Evolutionary conservation across 2,113 vertebrate genomes (phyloP).

Genomic region (Petrocephalus microphthalmus): DNA sequence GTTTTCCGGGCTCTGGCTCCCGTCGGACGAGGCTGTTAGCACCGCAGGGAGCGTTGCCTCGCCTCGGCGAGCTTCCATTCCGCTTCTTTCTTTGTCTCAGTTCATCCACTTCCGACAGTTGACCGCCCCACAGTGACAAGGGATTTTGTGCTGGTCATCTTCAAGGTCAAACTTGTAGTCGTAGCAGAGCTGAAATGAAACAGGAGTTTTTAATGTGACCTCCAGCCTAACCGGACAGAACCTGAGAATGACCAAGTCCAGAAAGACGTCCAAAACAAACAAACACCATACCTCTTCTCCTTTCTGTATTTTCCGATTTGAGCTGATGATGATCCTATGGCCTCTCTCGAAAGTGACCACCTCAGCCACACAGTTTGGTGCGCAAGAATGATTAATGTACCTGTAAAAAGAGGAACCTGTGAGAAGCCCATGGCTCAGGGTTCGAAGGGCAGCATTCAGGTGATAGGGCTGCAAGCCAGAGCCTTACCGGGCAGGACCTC

Average conservation of each 20-base stretch:
- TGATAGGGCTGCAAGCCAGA: neutral
- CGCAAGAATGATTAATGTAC: constrained; percentile 97
- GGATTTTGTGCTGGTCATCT: constrained; percentile 98
- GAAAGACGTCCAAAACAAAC: neutral
- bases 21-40: neutral
- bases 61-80: constrained; percentile 36
- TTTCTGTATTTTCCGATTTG: constrained; percentile 88
- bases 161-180: constrained; percentile 99
- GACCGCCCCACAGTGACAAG: constrained; percentile 94
- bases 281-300: constrained; percentile 79
- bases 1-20: neutral
- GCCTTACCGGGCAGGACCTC: constrained; percentile 86
- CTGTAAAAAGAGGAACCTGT: constrained; percentile 46
- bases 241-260: neutral
- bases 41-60: neutral
- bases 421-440: neutral
- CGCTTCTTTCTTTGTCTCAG: constrained; percentile 50
- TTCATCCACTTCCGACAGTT: constrained; percentile 99
- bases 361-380: constrained; percentile 93
- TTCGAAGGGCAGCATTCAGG: neutral
- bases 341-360: constrained; percentile 90
- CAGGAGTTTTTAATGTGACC: neutral
- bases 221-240: neutral
- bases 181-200: constrained; percentile 76
- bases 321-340: constrained; percentile 97